phyloP scores from a whole-genome alignment of 2,888 invertebrate species.

The Didymodactylos carnosus region DNA sequence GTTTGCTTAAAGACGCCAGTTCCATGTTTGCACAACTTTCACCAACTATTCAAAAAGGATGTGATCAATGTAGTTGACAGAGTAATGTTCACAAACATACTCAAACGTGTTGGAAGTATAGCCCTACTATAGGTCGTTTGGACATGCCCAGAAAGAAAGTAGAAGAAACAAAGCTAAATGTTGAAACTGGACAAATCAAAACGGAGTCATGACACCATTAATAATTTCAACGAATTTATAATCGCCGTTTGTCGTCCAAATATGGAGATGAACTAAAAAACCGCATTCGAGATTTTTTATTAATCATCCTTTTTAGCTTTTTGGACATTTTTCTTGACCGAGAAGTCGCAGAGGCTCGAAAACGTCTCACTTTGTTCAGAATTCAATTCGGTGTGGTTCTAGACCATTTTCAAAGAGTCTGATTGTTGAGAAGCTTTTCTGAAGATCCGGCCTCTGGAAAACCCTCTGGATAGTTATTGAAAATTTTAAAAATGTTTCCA shows the following conservation, averaged over 20 bases:
- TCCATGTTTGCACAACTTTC: neutral
- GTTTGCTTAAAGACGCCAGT: neutral
- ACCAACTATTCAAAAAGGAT: neutral
- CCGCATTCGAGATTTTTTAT: no score
- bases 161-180: neutral
- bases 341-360: no score
- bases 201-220: neutral
- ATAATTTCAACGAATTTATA: neutral
- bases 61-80: neutral
- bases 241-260: neutral
- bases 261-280: neutral
- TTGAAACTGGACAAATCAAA: neutral
- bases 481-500: no score
- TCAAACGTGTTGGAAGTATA: neutral
- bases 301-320: no score
- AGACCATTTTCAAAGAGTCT: no score
- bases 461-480: no score
- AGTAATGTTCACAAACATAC: neutral
- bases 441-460: no score
- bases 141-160: neutral
- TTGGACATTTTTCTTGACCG: no score
- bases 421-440: no score
- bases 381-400: no score
- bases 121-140: neutral
- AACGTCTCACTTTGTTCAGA: no score